Conservation (phyloP, 1,140 invertebrate genomes). For the Amphibalanus amphitrite region DNA sequence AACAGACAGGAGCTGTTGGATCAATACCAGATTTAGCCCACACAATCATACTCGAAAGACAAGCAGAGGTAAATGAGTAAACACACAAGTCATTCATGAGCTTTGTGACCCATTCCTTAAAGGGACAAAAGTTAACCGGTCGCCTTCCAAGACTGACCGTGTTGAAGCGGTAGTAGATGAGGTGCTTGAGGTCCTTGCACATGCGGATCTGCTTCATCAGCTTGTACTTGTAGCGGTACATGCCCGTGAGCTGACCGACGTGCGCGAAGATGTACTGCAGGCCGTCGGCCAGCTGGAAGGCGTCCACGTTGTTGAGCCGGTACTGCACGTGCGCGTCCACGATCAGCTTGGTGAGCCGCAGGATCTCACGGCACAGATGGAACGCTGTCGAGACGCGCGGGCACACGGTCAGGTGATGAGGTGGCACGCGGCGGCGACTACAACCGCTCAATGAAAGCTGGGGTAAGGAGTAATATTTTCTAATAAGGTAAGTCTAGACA, state of each 20-base stretch:
- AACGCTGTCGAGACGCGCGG: conserved; percentile 41
- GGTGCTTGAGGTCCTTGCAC: conserved; percentile 99
- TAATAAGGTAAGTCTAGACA: no score
- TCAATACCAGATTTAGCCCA: no score
- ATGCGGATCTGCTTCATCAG: conserved; percentile 98
- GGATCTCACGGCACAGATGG: conserved; percentile 95
- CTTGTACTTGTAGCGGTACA: conserved; percentile 99
- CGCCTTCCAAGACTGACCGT: conserved; percentile 32
- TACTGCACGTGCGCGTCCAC: conserved; percentile 99
- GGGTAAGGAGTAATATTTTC: no score
- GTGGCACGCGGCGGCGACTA: no score
- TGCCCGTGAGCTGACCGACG: conserved; percentile 96
- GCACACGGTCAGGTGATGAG: neutral
- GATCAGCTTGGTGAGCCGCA: conserved; percentile 91
- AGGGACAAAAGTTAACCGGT: conserved; percentile 6
- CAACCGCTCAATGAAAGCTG: no score
- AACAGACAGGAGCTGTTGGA: no score
- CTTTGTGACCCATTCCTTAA: no score
- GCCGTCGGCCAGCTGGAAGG: conserved; percentile 95
- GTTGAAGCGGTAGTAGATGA: conserved; percentile 99
- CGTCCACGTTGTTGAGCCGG: conserved; percentile 96
- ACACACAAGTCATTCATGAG: no score
- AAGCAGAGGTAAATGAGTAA: no score
- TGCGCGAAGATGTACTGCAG: conserved; percentile 99
- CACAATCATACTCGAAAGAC: no score